Evolutionary conservation across 2,797 vertebrate genomes (phyloP), one percentile per base, ranked within the genome.

Genomic region (Gastrophryne carolinensis): DNA sequence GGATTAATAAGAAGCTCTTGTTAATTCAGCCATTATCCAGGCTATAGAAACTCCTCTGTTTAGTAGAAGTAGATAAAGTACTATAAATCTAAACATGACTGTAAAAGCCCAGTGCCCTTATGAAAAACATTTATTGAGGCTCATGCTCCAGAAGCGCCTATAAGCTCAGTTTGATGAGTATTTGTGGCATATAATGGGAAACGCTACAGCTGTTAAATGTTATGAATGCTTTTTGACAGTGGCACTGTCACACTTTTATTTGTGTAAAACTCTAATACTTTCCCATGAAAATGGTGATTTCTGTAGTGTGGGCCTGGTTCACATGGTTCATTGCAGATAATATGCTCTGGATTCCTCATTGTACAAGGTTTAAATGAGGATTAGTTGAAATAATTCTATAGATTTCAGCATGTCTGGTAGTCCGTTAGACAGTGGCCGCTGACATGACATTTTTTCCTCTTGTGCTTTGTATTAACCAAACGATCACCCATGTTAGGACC

Each of bases 201-300:
- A n/a, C 17, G 39, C 39, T 44, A 44, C 26, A 26, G 7, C 32
- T 21, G 23, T 15, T 17, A 19, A 12, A 30, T 17, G 30, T 9
- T 34, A 19, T 17, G 15, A 44, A 44, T 44, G 39, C n/a, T 44
- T 44, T n/a, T 5, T 44, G 39, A 44, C 39, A 44, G 17, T n/a
- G 17, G 39, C 15, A 17, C 13, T 44, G 39, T 13, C 15, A 44
- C 39, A 44, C 15, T 44, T 44, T 44, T 44, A 17, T 5, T 44
- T 44, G 5, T 17, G 4, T 15, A 44, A 15, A 44, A 44, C 17
- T 5, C 17, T 19, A n/a, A 54, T 19, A 73, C 34, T 19, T 73
- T 73, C 71, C 71, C 71, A 73, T 73, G 58, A 29, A 54, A 37
- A 30, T 29, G 34, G 30, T 53, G 58, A 54, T 73, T 64, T 53